phyloP scores from a whole-genome alignment of 2,888 invertebrate species.

The Yponomeuta malinellus region DNA sequence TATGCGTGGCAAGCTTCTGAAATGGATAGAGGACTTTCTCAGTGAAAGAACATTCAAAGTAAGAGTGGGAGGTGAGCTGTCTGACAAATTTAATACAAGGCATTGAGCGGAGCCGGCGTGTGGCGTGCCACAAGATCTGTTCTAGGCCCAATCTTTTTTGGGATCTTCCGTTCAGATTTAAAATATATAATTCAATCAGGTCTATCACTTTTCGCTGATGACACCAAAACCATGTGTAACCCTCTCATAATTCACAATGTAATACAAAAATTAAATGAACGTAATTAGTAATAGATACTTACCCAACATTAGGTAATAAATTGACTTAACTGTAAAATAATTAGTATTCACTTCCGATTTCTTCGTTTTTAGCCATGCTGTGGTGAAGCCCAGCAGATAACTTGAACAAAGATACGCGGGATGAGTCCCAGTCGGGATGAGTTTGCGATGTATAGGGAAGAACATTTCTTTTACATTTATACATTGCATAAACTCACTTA shows the following conservation, averaged over 20 bases:
- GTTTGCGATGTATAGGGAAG: too few species aligned
- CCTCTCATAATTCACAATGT: constrained; percentile 5
- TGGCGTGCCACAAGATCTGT: constrained; percentile 12
- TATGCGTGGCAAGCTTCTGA: constrained; percentile 4
- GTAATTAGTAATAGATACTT: too few species aligned
- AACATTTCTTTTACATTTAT: too few species aligned
- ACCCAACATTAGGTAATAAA: too few species aligned
- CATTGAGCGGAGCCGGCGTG: constrained; percentile 8
- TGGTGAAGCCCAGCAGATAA: too few species aligned
- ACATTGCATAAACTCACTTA: too few species aligned
- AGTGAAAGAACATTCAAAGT: constrained; percentile 12
- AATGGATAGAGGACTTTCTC: constrained; percentile 16
- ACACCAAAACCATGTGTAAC: constrained; percentile 6
- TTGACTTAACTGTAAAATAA: too few species aligned
- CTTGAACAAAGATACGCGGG: too few species aligned
- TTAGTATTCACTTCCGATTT: too few species aligned
- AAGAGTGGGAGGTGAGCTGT: constrained; percentile 12
- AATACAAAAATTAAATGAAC: neutral
- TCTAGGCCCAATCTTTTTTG: constrained; percentile 8
- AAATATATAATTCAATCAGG: neutral
- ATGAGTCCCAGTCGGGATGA: too few species aligned
- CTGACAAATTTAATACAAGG: neutral
- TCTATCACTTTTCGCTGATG: constrained; percentile 6
- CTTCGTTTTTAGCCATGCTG: too few species aligned
- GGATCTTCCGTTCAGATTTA: neutral